Evolutionary conservation across 2,888 invertebrate genomes (phyloP).

Genomic region (Morinoia aosen): DNA sequence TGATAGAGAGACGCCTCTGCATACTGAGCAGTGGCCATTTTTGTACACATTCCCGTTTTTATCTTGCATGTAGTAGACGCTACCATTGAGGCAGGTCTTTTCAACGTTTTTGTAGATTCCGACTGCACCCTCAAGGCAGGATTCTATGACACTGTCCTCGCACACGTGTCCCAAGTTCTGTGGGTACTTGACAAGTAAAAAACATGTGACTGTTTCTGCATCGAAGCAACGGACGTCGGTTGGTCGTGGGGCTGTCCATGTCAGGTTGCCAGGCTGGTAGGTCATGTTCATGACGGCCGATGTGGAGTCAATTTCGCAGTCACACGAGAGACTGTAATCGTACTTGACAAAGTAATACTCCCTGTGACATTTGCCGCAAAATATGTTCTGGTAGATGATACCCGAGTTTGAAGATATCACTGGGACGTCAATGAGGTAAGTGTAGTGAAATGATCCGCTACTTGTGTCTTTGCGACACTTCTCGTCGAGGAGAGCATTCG

Average conservation of each 20-base stretch:
- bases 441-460: background rate
- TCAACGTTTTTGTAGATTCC: background rate
- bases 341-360: slow-evolving; percentile 58
- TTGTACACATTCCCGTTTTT: slow-evolving; percentile 44
- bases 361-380: slow-evolving; percentile 67
- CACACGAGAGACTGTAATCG: slow-evolving; percentile 33
- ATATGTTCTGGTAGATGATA: slow-evolving; percentile 65
- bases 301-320: slow-evolving; percentile 27
- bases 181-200: slow-evolving; percentile 2
- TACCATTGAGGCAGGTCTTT: background rate
- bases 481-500: slow-evolving; percentile 12
- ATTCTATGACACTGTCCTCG: slow-evolving; percentile 22
- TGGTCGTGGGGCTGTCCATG: slow-evolving; percentile 19
- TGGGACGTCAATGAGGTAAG: slow-evolving; percentile 67
- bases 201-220: slow-evolving; percentile 34
- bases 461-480: slow-evolving; percentile 45
- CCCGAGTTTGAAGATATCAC: slow-evolving; percentile 61
- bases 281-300: background rate
- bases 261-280: background rate
- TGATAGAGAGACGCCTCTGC: slow-evolving; percentile 12
- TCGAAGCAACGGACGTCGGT: slow-evolving; percentile 10
- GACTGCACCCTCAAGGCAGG: background rate
- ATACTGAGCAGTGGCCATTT: slow-evolving; percentile 6
- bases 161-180: slow-evolving; percentile 16
- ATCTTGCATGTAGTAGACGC: slow-evolving; percentile 29